These are phyloP conservation scores for Neodon shergylaensis DNA, from an alignment of 2,113 vertebrate genomes.

Conservation along the genomic window DNA sequence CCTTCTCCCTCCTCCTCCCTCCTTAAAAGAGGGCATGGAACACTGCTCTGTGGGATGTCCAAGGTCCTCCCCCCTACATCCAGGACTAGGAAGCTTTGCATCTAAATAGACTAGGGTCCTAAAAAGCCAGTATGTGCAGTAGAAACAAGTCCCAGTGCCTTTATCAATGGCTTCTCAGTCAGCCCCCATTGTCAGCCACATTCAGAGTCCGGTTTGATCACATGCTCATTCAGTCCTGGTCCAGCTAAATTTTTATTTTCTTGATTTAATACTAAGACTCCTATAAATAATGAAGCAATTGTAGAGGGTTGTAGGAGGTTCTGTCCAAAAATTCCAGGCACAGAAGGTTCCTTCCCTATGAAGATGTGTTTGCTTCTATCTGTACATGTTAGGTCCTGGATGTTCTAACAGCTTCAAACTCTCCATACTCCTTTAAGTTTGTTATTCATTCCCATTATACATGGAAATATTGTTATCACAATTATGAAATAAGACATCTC, in stretches of 20 bases:
- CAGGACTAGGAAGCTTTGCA: too few species aligned
- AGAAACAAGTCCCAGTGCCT: too few species aligned
- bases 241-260: not conserved
- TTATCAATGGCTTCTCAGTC: too few species aligned
- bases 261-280: not conserved
- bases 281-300: not conserved
- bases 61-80: too few species aligned
- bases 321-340: accelerated
- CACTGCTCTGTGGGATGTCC: too few species aligned
- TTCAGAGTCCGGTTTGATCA: too few species aligned
- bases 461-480: not conserved
- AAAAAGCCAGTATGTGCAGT: too few species aligned
- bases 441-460: not conserved
- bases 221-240: too few species aligned
- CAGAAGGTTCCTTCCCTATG: not conserved
- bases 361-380: not conserved
- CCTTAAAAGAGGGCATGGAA: too few species aligned
- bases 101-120: too few species aligned
- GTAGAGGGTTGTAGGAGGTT: accelerated
- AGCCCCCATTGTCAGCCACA: too few species aligned
- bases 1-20: too few species aligned
- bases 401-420: not conserved
- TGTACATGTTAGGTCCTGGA: not conserved
- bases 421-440: not conserved
- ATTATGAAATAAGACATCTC: not conserved